Base-by-base conservation (phyloP, 23 tunicate genomes). In the Oikopleura dioica region DNA sequence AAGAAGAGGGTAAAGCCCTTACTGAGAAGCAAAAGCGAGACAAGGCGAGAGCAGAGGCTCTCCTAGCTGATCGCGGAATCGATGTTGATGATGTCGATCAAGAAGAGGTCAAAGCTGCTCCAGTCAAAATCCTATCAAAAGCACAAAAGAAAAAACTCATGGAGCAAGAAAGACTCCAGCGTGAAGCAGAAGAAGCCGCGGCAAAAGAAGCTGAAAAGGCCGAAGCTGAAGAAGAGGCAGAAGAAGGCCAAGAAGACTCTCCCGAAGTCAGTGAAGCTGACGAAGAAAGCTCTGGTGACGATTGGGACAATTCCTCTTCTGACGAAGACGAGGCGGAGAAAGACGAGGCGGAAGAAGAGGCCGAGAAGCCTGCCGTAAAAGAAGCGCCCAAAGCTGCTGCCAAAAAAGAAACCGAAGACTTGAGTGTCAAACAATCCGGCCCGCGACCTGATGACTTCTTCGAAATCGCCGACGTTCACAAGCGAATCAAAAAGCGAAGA, bases 91-190 rank as follows among this genome's bases (percentile, higher is more conserved):
- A 69, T 51, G 9, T n/a, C 38, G 12, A 36, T 51, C 37, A 59
- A 95, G 95, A 36, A 83, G 50, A 37, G 82, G 87, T 38, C 37
- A 83, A n/a, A 94, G 86, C 9, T 86, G 88, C 37, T 55, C 83
- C 35, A 85, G 87, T 38, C 76, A 78, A 38, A 94, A 83, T 51
- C 79, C 79, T 16, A 68, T 81, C 77, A 78, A 76, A 79, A 83
- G 77, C 59, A 81, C 79, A 26, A 81, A 94, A 79, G 81, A 83
- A 94, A 55, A 78, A 51, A 23, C 75, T 94, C 36, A 36, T 44
- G 29, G 77, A 76, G 36, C 85, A 82, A 38, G 96, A 89, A 51
- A 79, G 81, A 12, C 55, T 38, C 0, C 55, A 83, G 1, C 88
- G n/a, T n/a, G n/a, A n/a, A n/a, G n/a, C 89, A 0, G 78, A 59